Conservation (phyloP, 2,888 invertebrate species). For the Proisotoma minuta region DNA sequence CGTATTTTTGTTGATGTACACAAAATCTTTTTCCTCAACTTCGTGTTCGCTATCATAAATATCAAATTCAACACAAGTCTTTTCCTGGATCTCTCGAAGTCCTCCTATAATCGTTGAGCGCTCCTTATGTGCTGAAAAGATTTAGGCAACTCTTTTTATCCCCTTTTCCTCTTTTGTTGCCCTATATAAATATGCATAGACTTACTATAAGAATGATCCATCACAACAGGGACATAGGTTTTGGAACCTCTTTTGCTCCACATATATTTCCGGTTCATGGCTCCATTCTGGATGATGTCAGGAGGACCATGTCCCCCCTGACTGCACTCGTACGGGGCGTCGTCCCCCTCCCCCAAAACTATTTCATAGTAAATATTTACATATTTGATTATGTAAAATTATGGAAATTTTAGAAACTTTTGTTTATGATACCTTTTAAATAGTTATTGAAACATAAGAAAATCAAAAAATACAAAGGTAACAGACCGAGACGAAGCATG, state of each 20-base stretch:
- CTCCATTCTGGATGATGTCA: constrained; percentile 37
- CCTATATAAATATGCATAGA: background rate
- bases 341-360: constrained; percentile 17
- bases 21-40: constrained; percentile 15
- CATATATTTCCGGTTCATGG: constrained; percentile 39
- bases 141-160: background rate
- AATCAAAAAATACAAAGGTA: constrained; percentile 28
- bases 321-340: constrained; percentile 28
- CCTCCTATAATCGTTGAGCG: constrained; percentile 36
- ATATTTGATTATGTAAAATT: background rate
- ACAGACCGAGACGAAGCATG: constrained; percentile 36
- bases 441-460: constrained; percentile 20
- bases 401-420: background rate
- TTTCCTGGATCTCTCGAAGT: constrained; percentile 34
- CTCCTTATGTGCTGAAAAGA: constrained; percentile 32
- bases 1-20: constrained; percentile 35
- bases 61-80: constrained; percentile 42
- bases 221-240: constrained; percentile 37
- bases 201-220: constrained; percentile 42
- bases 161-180: background rate
- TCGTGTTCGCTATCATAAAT: constrained; percentile 27
- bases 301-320: constrained; percentile 34
- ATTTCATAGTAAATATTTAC: background rate
- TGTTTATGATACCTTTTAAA: constrained; percentile 18
- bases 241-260: constrained; percentile 37